phyloP scores from a whole-genome alignment of 2,888 invertebrate genomes.

The Epirrita christyi region DNA sequence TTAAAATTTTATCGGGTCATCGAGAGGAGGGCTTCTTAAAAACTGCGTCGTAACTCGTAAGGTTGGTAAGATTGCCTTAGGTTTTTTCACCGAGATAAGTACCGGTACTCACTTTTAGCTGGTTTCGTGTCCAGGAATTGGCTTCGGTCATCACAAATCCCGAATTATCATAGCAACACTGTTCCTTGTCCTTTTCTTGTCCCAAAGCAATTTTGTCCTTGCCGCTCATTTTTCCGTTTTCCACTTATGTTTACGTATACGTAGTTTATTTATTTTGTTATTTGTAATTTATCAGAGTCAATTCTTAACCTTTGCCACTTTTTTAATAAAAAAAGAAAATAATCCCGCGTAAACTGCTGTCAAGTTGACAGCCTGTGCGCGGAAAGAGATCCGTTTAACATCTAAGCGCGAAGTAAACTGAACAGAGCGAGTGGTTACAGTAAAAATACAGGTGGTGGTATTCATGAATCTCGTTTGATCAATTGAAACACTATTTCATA shows the following conservation, averaged over 20 bases:
- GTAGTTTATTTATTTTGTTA: neutral
- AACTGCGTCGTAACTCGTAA: too few species aligned
- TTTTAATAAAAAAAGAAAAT: conserved; percentile 14
- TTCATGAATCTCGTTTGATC: conserved; percentile 24
- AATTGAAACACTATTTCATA: conserved; percentile 9
- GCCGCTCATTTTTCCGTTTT: neutral
- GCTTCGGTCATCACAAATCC: conserved; percentile 73
- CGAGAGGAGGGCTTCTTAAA: too few species aligned
- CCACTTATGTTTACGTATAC: too few species aligned
- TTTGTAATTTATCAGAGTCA: too few species aligned
- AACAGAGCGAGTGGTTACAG: conserved; percentile 21
- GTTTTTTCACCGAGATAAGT: too few species aligned
- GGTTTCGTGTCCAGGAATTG: conserved; percentile 53
- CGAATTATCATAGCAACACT: conserved; percentile 66
- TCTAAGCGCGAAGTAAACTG: conserved; percentile 36
- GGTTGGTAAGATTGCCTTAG: too few species aligned
- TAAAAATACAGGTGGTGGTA: conserved; percentile 26
- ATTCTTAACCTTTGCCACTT: conserved; percentile 5
- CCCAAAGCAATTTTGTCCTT: conserved; percentile 43
- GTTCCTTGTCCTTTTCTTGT: conserved; percentile 50
- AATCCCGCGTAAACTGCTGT: conserved; percentile 54
- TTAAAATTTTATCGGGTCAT: too few species aligned
- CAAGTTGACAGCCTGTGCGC: conserved; percentile 33
- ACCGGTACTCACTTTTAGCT: conserved; percentile 40
- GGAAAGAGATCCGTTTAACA: conserved; percentile 29